These are phyloP conservation scores for Ictalurus punctatus DNA, from an alignment of 2,113 vertebrate genomes.

Conservation along the genomic window DNA sequence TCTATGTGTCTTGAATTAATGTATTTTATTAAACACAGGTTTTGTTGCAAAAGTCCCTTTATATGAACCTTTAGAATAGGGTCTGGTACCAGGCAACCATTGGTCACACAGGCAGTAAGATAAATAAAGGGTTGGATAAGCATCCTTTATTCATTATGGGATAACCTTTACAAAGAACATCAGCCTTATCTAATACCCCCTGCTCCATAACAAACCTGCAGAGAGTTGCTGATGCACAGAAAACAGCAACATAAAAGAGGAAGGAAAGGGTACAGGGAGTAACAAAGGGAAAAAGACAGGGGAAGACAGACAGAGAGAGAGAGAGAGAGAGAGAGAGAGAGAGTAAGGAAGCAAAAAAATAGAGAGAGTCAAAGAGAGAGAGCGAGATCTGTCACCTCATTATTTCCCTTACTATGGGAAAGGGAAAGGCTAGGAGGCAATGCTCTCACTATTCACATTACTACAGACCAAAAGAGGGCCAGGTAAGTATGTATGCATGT, in stretches of 20 bases:
- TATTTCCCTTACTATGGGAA: constrained; percentile 54
- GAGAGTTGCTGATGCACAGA: constrained; percentile 56
- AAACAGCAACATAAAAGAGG: constrained; percentile 35
- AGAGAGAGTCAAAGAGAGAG: constrained; percentile 26
- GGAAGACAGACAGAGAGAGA: constrained; percentile 25
- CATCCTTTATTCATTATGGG: constrained; percentile 49
- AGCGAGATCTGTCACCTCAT: constrained; percentile 52
- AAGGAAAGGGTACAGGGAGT: constrained; percentile 12
- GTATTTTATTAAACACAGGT: neutral
- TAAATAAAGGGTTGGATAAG: constrained; percentile 48
- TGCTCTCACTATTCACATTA: constrained; percentile 1
- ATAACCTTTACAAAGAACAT: constrained; percentile 56
- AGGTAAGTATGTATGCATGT: constrained; percentile 1
- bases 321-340: constrained; percentile 22
- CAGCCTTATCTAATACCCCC: constrained; percentile 49
- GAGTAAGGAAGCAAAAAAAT: constrained; percentile 3
- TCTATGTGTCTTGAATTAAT: neutral
- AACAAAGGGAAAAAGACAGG: neutral
- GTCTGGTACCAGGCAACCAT: constrained; percentile 24
- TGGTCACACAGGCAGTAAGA: constrained; percentile 40
- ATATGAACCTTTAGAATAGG: constrained; percentile 30
- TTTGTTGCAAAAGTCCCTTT: neutral
- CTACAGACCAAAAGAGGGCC: neutral
- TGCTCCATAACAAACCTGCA: constrained; percentile 47
- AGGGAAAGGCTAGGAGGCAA: constrained; percentile 40